A percentile compares a stretch with the other conserved stretches of the same genome.
Evolutionary conservation across 2,888 invertebrate genomes (phyloP).

Genomic region (Scaptomyza caliginosa): DNA sequence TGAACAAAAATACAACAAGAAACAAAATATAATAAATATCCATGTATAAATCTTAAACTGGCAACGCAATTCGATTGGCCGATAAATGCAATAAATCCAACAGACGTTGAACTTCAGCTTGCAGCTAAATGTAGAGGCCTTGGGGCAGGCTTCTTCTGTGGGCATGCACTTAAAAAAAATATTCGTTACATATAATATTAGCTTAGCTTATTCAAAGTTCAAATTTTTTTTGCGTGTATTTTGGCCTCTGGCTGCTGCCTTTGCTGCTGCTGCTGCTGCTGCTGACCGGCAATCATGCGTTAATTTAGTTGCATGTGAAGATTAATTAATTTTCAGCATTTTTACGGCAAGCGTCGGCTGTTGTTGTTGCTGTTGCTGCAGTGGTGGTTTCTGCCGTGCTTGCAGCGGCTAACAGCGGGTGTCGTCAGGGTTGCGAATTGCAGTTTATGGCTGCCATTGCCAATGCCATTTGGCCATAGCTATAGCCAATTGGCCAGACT

Average conservation of each 20-base stretch:
- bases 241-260: constrained; percentile 1
- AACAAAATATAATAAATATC: constrained; percentile 29
- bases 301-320: constrained; percentile 80
- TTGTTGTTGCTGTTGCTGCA: constrained; percentile 6
- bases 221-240: not conserved
- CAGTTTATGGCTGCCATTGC: constrained; percentile 61
- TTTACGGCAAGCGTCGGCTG: constrained; percentile 55
- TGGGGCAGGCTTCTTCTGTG: constrained; percentile 19
- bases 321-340: constrained; percentile 78
- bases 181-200: too few species aligned
- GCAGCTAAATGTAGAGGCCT: constrained; percentile 15
- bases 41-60: constrained; percentile 66
- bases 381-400: constrained; percentile 8
- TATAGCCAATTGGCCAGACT: constrained; percentile 36
- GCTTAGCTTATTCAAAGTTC: too few species aligned
- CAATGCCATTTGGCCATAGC: constrained; percentile 26
- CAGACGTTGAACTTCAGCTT: constrained; percentile 43
- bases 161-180: constrained; percentile 4
- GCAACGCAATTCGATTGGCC: constrained; percentile 73
- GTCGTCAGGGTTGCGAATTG: constrained; percentile 67
- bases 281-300: constrained; percentile 73
- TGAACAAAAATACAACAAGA: not conserved
- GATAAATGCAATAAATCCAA: constrained; percentile 74
- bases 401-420: constrained; percentile 62
- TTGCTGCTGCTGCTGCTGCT: constrained; percentile 37